These are phyloP conservation scores for Raillietiella orientalis DNA, from an alignment of 2,888 invertebrate genomes.

Conservation along the genomic window DNA sequence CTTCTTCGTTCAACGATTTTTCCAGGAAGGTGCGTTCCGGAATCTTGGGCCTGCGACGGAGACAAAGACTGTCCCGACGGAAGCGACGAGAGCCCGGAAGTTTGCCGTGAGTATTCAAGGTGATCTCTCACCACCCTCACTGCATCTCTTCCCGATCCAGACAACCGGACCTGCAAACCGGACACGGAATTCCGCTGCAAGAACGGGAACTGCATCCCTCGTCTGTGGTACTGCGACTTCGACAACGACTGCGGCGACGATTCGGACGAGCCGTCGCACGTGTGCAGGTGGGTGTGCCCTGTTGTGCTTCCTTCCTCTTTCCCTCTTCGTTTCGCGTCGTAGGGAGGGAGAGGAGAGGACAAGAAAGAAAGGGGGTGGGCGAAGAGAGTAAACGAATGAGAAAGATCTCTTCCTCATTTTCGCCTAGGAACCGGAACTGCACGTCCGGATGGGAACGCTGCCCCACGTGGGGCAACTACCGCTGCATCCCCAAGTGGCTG, in stretches of 20 bases:
- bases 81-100: conserved; percentile 60
- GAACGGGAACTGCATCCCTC: conserved; percentile 73
- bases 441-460: conserved; percentile 85
- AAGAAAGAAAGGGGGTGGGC: neutral
- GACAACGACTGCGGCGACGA: conserved; percentile 80
- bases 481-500: conserved; percentile 24
- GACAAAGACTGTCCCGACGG: conserved; percentile 50
- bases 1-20: no score
- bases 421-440: conserved; percentile 44
- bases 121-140: neutral
- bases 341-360: no score
- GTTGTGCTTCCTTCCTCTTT: no score
- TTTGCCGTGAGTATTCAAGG: conserved; percentile 29
- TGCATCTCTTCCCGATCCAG: no score
- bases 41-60: conserved; percentile 74
- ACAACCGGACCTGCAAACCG: neutral
- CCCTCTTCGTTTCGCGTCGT: no score
- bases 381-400: conserved; percentile 7
- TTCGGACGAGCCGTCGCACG: conserved; percentile 72
- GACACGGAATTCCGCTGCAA: conserved; percentile 58
- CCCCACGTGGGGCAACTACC: conserved; percentile 64
- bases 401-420: conserved; percentile 9
- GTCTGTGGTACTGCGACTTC: conserved; percentile 78
- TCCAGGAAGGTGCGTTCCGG: conserved; percentile 62
- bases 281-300: conserved; percentile 21